Base-by-base conservation (phyloP, 2,888 invertebrate genomes). In the Agrotis ipsilon region DNA sequence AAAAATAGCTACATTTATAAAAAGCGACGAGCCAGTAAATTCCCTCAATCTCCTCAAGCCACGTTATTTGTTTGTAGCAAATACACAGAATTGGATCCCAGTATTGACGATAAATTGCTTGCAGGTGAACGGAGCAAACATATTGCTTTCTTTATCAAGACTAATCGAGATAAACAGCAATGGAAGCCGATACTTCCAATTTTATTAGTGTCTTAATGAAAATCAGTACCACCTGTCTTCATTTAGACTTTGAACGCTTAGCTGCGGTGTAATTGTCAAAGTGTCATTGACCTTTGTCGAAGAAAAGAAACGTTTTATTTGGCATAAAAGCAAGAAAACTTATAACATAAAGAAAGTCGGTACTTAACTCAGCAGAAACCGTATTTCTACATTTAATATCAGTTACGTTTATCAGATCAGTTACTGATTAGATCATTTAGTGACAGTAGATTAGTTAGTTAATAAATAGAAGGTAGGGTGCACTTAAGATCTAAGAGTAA, bases 91-190 rank as follows among this genome's bases (percentile, higher is more conserved):
- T 82, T 74, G 61, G 72, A 65, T 74, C 57, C 68, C 66, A n/a
- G 71, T 80, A 85, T 82, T 72, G 82, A 68, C 82, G 43, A 86
- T 88, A 80, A 83, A 86, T 89, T 80, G 77, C 66, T 11, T 64
- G 70, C 83, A 84, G 82, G 84, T 86, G 57, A 81, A 82, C 64
- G 51, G 59, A 78, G 72, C 71, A 54, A 63, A 52, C 55, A 54
- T 39, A 77, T 77, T 77, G 51, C 61, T 66, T 73, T 68, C 72
- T 63, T 67, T 54, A 82, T 85, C 71, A 59, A 73, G 62, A 67
- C 49, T 83, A 80, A 87, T 72, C 63, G 77, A 83, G 83, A 88
- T 80, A 74, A 70, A 88, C 80, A 60, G 66, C 39, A 16, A 27
- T 61, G 21, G 27, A 39, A 78, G 32, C 21, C 43, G 61, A 45